phyloP scores from a whole-genome alignment of 2,797 vertebrate genomes.

The Halcyon chelicuti region DNA sequence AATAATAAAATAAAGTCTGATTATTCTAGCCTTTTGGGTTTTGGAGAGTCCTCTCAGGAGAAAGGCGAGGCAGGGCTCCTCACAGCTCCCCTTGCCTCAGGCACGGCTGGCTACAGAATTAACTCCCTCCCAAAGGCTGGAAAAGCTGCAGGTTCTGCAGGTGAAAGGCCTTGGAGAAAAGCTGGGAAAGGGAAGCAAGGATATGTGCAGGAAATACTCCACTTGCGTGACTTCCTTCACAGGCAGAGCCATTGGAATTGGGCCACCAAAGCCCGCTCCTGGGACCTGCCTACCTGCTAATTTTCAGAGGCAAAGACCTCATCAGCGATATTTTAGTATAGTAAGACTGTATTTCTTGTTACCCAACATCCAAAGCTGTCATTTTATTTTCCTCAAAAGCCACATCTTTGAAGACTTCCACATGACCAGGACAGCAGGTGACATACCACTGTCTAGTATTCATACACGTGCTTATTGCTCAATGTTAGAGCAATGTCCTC shows the following conservation, averaged over 20 bases:
- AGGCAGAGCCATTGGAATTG: neutral
- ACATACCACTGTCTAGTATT: neutral
- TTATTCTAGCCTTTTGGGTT: neutral
- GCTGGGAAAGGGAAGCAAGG: neutral
- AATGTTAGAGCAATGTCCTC: neutral
- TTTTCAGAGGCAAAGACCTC: neutral
- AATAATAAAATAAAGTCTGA: neutral
- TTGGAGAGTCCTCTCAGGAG: neutral
- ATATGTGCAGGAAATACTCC: neutral
- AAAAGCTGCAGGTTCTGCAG: neutral
- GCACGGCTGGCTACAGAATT: neutral
- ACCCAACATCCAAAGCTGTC: neutral
- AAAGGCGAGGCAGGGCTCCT: neutral
- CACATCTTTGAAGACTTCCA: neutral
- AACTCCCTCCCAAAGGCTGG: fast-evolving
- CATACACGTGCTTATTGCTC: neutral
- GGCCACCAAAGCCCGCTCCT: fast-evolving
- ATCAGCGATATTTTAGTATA: fast-evolving
- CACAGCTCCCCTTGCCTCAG: neutral
- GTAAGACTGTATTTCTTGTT: neutral
- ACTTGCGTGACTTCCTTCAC: fast-evolving
- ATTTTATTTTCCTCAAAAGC: neutral
- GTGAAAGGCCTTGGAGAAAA: neutral
- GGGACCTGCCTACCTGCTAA: fast-evolving
- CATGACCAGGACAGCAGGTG: neutral